phyloP scores from a whole-genome alignment of 2,888 invertebrate species.

The Athalia cordata region DNA sequence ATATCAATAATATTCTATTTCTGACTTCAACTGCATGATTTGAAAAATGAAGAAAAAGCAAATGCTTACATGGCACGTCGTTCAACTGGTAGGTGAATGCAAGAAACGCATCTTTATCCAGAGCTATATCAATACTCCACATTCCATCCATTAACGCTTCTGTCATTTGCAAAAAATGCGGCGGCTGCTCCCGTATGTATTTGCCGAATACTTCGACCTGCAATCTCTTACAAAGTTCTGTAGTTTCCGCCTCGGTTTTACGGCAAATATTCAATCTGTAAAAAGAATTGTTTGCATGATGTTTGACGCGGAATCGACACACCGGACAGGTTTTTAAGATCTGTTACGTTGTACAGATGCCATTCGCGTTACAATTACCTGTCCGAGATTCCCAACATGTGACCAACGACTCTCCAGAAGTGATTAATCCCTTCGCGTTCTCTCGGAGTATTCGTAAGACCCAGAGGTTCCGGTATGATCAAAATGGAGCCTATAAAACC shows the following conservation, averaged over 20 bases:
- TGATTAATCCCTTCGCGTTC: constrained; percentile 84
- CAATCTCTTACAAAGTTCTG: constrained; percentile 74
- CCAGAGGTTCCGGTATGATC: constrained; percentile 78
- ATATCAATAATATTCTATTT: background rate
- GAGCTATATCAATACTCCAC: constrained; percentile 78
- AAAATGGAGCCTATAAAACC: constrained; percentile 87
- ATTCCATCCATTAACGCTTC: constrained; percentile 79
- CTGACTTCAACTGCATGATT: background rate
- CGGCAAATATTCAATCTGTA: constrained; percentile 82
- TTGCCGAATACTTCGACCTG: constrained; percentile 77
- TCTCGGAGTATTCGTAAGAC: constrained; percentile 76
- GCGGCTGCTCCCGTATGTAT: constrained; percentile 76
- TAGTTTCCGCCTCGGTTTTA: constrained; percentile 78
- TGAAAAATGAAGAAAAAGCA: background rate
- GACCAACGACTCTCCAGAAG: constrained; percentile 88
- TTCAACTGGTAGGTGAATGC: constrained; percentile 75
- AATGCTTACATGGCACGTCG: constrained; percentile 54
- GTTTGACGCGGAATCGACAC: background rate
- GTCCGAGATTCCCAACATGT: constrained; percentile 87
- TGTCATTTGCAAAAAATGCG: constrained; percentile 79
- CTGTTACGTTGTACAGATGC: background rate
- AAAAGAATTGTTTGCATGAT: constrained; percentile 49
- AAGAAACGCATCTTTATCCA: constrained; percentile 76
- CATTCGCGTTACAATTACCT: constrained; percentile 73
- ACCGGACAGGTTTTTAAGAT: too few relatives aligned